Percentiles rank a stretch among this genome's conserved stretches.
Conservation (phyloP, 92 coral and sea anemone species). For the Meandrina meandrites region DNA sequence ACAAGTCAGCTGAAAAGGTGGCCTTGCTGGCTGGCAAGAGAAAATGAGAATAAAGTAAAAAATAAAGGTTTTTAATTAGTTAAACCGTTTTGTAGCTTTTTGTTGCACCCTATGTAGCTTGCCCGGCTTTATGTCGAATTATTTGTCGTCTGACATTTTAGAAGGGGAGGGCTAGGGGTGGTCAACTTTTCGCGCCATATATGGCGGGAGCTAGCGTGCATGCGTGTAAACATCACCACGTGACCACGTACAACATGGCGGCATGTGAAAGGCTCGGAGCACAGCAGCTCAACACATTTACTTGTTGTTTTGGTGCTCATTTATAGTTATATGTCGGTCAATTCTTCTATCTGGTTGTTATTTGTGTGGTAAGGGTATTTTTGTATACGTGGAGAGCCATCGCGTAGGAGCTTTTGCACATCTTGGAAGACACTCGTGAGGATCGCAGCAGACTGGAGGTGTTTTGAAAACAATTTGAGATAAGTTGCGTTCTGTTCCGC, state of each 20-base stretch:
- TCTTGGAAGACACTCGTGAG: not conserved
- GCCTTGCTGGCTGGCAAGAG: no score
- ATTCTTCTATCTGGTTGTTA: not conserved
- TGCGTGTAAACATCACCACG: constrained; percentile 64
- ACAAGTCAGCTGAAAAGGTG: no score
- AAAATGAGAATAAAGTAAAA: no score
- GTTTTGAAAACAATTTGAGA: not conserved
- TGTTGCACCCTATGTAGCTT: no score
- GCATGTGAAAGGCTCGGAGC: constrained; percentile 40
- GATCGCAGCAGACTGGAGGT: constrained; percentile 3
- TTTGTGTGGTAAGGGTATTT: not conserved
- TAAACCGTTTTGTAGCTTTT: no score
- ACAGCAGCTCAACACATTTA: not conserved
- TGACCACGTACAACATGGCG: constrained; percentile 65
- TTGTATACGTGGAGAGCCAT: not conserved
- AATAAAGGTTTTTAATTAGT: no score
- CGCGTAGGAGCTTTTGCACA: not conserved
- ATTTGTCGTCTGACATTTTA: no score
- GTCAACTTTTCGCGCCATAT: constrained; percentile 22
- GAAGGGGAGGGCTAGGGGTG: not conserved
- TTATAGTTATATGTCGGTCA: not conserved
- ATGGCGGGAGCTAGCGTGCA: constrained; percentile 54
- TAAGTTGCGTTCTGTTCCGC: constrained; percentile 21
- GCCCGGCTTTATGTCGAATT: no score
- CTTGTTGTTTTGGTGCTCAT: not conserved